Evolutionary conservation across 2,113 vertebrate genomes (phyloP), one percentile per base, ranked within the genome.

Genomic region (Hemichromis elongatus): DNA sequence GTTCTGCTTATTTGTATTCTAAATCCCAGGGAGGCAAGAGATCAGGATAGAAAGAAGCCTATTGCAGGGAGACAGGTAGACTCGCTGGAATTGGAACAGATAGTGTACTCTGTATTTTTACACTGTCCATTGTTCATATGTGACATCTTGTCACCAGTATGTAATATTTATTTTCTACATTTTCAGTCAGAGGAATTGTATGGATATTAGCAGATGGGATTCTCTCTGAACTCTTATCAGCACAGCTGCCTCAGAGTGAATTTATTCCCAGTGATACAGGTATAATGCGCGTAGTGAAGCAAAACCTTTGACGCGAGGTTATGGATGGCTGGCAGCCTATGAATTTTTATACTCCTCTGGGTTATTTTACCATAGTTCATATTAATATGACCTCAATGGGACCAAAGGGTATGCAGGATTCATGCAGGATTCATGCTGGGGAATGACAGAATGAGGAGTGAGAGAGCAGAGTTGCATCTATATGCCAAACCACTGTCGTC

Each of bases 1-100:
- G 95, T 95, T 92, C 93, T 88, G 83, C 89, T 85, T 92, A 94
- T 96, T 95, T 95, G 94, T 95, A 95, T 95, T 94, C 92, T 80
- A 86, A 85, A 92, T 92, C 92, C 93, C 82, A 61, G 7, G 19
- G 90, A 91, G 84, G 84, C 24, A 33, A 61, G 33, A 82, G 88
- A 94, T 92, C 91, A 91, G 90, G 30, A 85, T 66, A 79, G 82
- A 89, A 82, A 83, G 86, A 85, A 92, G 90, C 80, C 85, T 82
- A 90, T 79, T 81, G 79, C 56, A 35, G 40, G 35, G 52, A 78
- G 88, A 90, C 92, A 94, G 93, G 92, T 93, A 94, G 82, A 90
- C 89, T 77, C 77, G 3, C 73, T 87, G 85, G 93, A 93, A 86
- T 90, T 63, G 70, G 81, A 92, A 78, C 33, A 77, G 85, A 89